Evolutionary conservation across 2,113 vertebrate genomes (phyloP).

Genomic region (Sander lucioperca): DNA sequence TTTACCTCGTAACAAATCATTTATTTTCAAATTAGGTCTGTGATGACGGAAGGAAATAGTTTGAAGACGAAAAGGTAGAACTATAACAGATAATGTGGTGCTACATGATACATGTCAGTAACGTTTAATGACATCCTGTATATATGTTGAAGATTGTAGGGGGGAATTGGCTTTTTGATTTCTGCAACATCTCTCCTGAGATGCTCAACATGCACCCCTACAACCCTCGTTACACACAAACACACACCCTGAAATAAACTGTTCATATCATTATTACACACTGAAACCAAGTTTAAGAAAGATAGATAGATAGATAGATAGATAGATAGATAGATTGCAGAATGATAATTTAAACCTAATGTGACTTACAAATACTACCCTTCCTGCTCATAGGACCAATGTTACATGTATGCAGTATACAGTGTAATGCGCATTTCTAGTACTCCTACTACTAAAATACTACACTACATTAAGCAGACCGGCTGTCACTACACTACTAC

Average conservation of each 20-base stretch:
- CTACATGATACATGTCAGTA: background rate
- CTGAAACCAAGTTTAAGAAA: no score
- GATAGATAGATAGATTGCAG: background rate
- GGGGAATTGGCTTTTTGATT: slow-evolving; percentile 36
- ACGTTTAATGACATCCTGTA: slow-evolving; percentile 19
- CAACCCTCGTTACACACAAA: background rate
- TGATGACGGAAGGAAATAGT: background rate
- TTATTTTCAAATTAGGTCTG: slow-evolving; percentile 18
- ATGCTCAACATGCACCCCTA: background rate
- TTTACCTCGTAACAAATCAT: slow-evolving; percentile 9
- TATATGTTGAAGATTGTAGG: slow-evolving; percentile 12
- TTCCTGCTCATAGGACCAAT: no score
- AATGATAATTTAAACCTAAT: no score
- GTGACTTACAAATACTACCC: no score
- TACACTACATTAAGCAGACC: background rate
- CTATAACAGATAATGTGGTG: background rate
- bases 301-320: slow-evolving; percentile 7
- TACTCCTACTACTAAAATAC: no score
- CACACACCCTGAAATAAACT: background rate
- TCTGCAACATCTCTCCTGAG: slow-evolving; percentile 32
- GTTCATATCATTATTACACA: background rate
- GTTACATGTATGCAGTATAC: no score
- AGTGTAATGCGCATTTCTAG: no score
- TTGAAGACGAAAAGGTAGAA: background rate
- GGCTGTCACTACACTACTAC: background rate